A percentile compares a stretch with the other conserved stretches of the same genome.
phyloP scores from a whole-genome alignment of 1,140 invertebrate species.

The Choristoneura fumiferana region DNA sequence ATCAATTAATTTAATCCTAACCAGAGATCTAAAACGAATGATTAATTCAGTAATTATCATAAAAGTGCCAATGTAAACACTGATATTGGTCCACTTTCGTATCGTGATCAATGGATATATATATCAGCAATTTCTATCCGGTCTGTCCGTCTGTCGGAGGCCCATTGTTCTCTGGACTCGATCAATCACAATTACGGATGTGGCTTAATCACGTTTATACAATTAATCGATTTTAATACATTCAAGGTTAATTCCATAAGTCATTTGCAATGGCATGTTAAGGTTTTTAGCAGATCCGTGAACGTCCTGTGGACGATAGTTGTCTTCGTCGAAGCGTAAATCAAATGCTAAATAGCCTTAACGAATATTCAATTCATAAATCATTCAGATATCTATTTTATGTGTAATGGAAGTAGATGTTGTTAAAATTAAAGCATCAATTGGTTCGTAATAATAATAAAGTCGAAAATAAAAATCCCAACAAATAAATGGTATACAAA shows the following conservation, averaged over 20 bases:
- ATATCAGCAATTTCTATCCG: conserved; percentile 37
- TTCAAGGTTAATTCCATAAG: conserved; percentile 42
- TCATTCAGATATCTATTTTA: too few relatives aligned
- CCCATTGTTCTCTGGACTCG: conserved; percentile 39
- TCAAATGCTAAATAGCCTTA: too few relatives aligned
- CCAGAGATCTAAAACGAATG: not conserved
- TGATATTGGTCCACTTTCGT: conserved; percentile 31
- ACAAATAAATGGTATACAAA: too few relatives aligned
- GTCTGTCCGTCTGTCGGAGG: conserved; percentile 30
- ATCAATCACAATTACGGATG: conserved; percentile 63
- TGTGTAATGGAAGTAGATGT: too few relatives aligned
- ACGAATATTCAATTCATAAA: too few relatives aligned
- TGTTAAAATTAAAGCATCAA: too few relatives aligned
- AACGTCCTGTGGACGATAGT: not conserved
- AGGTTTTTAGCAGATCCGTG: conserved; percentile 12
- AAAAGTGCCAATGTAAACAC: conserved; percentile 7
- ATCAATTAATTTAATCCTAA: too few relatives aligned
- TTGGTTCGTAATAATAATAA: too few relatives aligned
- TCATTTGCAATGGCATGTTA: conserved; percentile 1
- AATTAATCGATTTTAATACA: conserved; percentile 55
- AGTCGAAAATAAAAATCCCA: too few relatives aligned
- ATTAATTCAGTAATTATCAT: conserved; percentile 16
- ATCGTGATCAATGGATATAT: conserved; percentile 43
- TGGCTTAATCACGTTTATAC: conserved; percentile 57
- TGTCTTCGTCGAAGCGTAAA: too few relatives aligned